Base-by-base conservation (phyloP, 2,113 vertebrate species). In the Acrocephalus arundinaceus region DNA sequence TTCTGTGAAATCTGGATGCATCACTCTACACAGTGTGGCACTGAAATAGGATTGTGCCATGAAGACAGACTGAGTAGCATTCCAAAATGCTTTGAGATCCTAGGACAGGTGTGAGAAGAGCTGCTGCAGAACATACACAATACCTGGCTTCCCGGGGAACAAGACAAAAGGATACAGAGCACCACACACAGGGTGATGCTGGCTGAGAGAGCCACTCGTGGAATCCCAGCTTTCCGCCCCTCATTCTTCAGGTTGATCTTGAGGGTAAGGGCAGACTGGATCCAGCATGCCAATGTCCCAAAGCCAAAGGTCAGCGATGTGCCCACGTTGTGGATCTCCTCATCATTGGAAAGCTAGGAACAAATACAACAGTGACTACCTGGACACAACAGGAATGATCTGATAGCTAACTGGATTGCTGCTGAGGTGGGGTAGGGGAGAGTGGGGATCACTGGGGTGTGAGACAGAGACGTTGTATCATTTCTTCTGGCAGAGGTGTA, bases 251-350 rank as follows among this genome's bases (percentile, higher is more conserved):
- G 96, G 96, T 99, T 98, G 65, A 98, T 98, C 93, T 97, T 98
- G 87, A 99, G 97, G 6, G 99, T 99, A 91, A 99, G 73, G 25
- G 97, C 98, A 31, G 99, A 98, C 97, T 99, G 99, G 75, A 99
- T 96, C 99, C 99, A 99, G 97, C 99, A 99, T 4, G 98, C 98
- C 92, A 99, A 4, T 0, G 97, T 98, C n/a, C 99, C 99, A 35
- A 99, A 97, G 9, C 98, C 98, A 80, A 99, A 99, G 23, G 98
- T 98, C 98, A 99, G 84, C 0, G 96, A 96, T 0, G 99, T 97
- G 62, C 99, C 99, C 2, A 98, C 62, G 2, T 99, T 98, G 87
- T 99, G 99, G 74, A 98, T 98, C 82, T 97, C 95, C 85, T 97
- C 91, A 49, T 98, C 97, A 0, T 94, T 98, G 17, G 98, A 98